Conservation (phyloP, 2,888 invertebrate genomes). For the Mesorhabditis spiculigera region DNA sequence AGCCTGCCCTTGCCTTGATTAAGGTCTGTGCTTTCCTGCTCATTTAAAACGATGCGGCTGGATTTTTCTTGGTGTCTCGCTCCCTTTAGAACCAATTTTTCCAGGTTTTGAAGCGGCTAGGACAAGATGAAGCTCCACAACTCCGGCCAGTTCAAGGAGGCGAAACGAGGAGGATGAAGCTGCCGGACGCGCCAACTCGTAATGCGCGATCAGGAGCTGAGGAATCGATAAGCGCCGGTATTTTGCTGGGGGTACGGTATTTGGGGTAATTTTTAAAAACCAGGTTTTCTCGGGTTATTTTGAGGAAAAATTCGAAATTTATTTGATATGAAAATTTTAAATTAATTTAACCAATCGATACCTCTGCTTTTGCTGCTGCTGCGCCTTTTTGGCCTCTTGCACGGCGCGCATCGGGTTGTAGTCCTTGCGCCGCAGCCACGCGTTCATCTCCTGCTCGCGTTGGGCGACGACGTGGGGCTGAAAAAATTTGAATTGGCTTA, state of each 20-base stretch:
- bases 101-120: no score
- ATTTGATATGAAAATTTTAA: not conserved
- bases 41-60: no score
- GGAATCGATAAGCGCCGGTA: no score
- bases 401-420: slow-evolving; percentile 93
- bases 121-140: no score
- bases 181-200: no score
- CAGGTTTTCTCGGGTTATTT: not conserved
- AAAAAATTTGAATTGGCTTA: not conserved
- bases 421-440: slow-evolving; percentile 90
- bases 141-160: no score
- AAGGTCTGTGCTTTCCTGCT: not conserved
- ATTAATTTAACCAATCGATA: slow-evolving; percentile 10
- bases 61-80: no score
- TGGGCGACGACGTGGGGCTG: slow-evolving; percentile 25
- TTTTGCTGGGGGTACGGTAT: no score
- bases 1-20: not conserved
- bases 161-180: no score
- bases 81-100: no score
- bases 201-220: no score
- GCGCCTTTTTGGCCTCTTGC: slow-evolving; percentile 62
- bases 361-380: slow-evolving; percentile 37
- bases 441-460: slow-evolving; percentile 79
- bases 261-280: no score
- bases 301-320: slow-evolving; percentile 1